Conservation (phyloP, 2,888 invertebrate species). For the Bedellia somnulentella region DNA sequence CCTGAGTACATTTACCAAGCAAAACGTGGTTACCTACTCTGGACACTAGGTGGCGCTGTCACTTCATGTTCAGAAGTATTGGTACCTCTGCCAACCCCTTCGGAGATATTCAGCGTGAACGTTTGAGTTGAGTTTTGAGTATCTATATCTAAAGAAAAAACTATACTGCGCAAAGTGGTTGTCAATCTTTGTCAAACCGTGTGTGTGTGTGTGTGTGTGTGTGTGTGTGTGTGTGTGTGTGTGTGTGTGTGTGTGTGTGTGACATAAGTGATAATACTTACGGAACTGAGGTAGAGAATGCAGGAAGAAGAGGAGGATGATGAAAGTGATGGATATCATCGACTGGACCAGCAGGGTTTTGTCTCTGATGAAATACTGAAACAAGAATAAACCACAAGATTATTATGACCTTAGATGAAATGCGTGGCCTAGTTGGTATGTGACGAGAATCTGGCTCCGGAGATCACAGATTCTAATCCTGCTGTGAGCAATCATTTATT, state of each 20-base stretch:
- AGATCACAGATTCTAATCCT: no score
- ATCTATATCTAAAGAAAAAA: background rate
- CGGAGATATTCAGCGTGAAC: no score
- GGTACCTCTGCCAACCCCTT: no score
- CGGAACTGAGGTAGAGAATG: slow-evolving; percentile 79
- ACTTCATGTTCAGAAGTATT: no score
- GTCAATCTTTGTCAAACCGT: background rate
- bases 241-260: background rate
- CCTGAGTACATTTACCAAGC: no score
- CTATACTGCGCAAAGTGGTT: background rate
- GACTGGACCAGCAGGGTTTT: slow-evolving; percentile 75
- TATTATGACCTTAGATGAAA: background rate
- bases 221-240: background rate
- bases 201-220: background rate
- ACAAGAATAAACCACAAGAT: slow-evolving; percentile 13
- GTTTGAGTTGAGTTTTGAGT: background rate
- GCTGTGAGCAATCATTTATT: no score
- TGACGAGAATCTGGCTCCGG: background rate
- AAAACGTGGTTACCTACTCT: no score
- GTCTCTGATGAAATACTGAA: slow-evolving; percentile 81
- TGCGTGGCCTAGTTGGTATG: background rate
- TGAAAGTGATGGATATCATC: slow-evolving; percentile 68
- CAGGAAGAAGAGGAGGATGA: slow-evolving; percentile 79
- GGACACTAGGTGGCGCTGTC: no score
- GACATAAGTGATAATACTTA: slow-evolving; percentile 24